These are phyloP conservation scores for Eristalis intricaria DNA, from an alignment of 2,888 invertebrate species.

Conservation along the genomic window DNA sequence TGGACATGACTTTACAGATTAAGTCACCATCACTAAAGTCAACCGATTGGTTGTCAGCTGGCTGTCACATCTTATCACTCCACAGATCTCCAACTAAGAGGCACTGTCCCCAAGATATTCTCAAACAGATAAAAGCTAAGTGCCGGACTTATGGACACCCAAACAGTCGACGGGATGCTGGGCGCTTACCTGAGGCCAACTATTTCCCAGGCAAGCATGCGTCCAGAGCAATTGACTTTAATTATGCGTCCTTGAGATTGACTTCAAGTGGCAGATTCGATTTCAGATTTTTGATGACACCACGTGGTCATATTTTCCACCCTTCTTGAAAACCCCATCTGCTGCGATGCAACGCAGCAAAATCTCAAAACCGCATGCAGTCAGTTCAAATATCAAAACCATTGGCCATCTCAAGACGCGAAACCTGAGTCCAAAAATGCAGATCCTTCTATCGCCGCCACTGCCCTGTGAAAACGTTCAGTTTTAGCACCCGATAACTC, in stretches of 20 bases:
- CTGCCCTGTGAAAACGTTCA: constrained; percentile 46
- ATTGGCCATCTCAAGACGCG: constrained; percentile 44
- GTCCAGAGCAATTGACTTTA: background rate
- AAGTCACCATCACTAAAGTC: too few species aligned
- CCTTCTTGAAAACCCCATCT: constrained; percentile 18
- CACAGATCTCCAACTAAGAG: too few species aligned
- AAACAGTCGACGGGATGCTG: background rate
- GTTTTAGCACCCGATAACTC: constrained; percentile 71
- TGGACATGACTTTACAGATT: too few species aligned
- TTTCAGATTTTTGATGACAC: background rate
- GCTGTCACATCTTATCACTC: too few species aligned
- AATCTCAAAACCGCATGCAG: constrained; percentile 55
- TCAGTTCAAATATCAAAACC: constrained; percentile 54
- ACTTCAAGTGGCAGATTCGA: background rate
- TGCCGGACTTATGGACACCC: too few species aligned
- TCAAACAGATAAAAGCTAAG: too few species aligned
- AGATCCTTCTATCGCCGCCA: constrained; percentile 52
- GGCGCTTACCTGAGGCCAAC: background rate
- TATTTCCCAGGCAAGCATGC: background rate
- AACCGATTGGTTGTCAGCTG: too few species aligned
- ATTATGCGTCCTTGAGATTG: background rate
- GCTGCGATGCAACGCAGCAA: constrained; percentile 2
- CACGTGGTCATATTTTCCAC: background rate
- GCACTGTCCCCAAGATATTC: too few species aligned
- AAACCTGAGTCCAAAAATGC: constrained; percentile 63